Conservation (phyloP, 2,113 vertebrate species). For the Dicerorhinus sumatrensis region DNA sequence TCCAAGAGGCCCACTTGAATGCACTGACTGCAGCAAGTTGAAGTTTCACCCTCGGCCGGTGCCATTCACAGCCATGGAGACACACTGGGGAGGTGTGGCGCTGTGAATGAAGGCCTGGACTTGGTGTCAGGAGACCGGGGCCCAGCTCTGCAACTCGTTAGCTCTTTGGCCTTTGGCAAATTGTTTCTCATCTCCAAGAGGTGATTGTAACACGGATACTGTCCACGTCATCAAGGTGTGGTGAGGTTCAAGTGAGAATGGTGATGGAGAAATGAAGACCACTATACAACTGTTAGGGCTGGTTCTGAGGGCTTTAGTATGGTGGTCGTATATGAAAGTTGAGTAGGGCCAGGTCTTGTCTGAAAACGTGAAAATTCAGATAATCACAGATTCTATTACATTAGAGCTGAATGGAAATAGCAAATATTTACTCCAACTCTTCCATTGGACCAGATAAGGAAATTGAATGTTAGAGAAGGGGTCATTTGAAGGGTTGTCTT, state of each 20-base stretch:
- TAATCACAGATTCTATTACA: not conserved
- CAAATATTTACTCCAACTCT: not conserved
- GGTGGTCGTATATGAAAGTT: not conserved
- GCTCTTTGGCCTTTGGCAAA: not conserved
- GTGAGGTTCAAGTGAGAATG: not conserved
- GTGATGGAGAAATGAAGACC: not conserved
- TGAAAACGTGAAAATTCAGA: not conserved
- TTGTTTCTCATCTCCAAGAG: not conserved
- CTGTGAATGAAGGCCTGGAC: not conserved
- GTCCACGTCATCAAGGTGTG: not conserved
- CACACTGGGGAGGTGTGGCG: accelerated
- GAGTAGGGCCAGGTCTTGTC: not conserved
- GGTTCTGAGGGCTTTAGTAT: not conserved
- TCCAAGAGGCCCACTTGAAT: not conserved
- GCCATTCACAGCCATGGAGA: accelerated
- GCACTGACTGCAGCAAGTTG: not conserved
- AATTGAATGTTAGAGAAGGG: not conserved
- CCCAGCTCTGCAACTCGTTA: not conserved
- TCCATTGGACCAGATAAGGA: not conserved
- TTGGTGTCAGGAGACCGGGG: not conserved
- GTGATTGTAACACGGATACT: not conserved
- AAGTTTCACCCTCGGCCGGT: accelerated
- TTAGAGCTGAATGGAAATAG: not conserved
- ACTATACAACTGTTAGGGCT: too few species aligned
- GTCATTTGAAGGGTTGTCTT: not conserved